A percentile compares a stretch with the other conserved stretches of the same genome.
These are phyloP conservation scores for Karalla daura DNA, from an alignment of 2,797 vertebrate species.

Conservation along the genomic window DNA sequence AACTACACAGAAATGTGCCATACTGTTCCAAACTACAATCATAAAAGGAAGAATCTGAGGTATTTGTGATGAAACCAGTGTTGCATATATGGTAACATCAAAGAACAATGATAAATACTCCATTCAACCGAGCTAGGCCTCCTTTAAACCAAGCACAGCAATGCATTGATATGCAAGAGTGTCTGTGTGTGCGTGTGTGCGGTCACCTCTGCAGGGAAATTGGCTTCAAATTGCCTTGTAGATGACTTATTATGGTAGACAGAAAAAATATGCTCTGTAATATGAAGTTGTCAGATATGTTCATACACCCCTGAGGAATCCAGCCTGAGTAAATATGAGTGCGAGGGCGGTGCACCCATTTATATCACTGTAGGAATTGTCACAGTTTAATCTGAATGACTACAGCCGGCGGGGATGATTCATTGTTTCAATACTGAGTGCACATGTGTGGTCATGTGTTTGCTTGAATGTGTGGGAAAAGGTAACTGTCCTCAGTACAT, in stretches of 20 bases:
- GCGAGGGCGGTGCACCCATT: constrained; percentile 23
- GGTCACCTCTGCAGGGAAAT: constrained; percentile 45
- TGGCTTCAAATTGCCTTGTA: constrained; percentile 39
- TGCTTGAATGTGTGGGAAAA: constrained; percentile 56
- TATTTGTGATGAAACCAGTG: no score
- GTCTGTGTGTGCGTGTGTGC: background rate
- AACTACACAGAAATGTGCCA: no score
- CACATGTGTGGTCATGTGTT: constrained; percentile 55
- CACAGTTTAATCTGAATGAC: constrained; percentile 42
- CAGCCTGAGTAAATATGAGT: constrained; percentile 29
- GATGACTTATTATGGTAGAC: constrained; percentile 47
- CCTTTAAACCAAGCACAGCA: constrained; percentile 16
- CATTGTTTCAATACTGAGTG: constrained; percentile 58
- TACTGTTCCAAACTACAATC: no score
- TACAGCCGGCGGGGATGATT: constrained; percentile 52
- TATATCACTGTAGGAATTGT: constrained; percentile 42
- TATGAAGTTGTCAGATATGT: constrained; percentile 55
- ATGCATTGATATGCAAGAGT: constrained; percentile 31
- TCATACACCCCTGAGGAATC: constrained; percentile 35
- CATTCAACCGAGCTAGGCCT: no score
- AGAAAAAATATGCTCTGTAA: constrained; percentile 44
- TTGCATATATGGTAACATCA: no score
- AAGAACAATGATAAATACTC: no score
- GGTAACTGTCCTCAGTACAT: constrained; percentile 47
- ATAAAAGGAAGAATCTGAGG: no score